Conservation (phyloP, 2,113 vertebrate genomes). For the Calyptomena viridis region DNA sequence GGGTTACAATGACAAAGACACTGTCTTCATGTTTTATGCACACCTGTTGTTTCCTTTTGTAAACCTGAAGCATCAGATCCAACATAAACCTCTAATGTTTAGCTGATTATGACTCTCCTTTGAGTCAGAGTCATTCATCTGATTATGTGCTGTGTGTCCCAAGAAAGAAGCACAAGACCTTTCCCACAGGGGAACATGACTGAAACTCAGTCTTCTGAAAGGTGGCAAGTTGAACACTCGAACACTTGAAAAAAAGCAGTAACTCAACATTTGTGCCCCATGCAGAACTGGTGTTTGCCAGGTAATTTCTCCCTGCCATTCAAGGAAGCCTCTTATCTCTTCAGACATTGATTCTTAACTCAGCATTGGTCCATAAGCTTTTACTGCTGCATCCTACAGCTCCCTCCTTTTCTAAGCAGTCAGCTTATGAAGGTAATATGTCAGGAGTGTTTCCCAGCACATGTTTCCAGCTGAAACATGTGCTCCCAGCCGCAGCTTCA, state of each 20-base stretch:
- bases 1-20: neutral
- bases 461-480: neutral
- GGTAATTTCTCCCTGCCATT: neutral
- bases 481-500: neutral
- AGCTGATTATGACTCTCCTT: neutral
- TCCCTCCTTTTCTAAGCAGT: neutral
- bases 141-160: neutral
- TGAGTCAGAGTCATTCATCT: neutral
- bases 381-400: neutral
- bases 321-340: neutral
- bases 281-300: neutral
- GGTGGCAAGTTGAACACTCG: neutral
- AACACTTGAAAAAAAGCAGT: neutral
- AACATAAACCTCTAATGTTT: neutral
- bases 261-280: neutral
- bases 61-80: neutral
- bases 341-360: neutral
- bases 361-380: neutral
- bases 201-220: neutral
- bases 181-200: neutral
- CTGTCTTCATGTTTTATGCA: neutral
- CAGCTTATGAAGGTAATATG: neutral
- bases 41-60: neutral
- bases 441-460: neutral
- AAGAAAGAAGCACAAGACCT: neutral